Evolutionary conservation across 2,888 invertebrate genomes (phyloP), one percentile per base, ranked within the genome.

Genomic region (Muschampia plurimacula): DNA sequence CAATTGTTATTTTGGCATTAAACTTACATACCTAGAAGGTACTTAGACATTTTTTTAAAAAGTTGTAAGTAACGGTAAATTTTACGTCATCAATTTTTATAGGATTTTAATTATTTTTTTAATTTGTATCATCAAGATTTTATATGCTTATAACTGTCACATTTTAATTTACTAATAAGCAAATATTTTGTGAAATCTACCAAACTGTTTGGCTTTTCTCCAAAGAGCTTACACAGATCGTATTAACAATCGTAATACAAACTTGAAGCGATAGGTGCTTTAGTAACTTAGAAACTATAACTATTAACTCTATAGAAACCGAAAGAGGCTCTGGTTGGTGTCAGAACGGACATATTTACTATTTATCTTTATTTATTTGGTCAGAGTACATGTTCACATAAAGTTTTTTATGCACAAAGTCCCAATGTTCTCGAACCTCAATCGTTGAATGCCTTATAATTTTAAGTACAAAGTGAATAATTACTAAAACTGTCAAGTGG

Each of bases 401-500:
- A 70, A 49, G 49, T 71, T 71, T 60, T 82, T 80, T 80, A 82
- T 86, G 89, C 89, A 90, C 88, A 90, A 89, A 88, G 78, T 84
- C 86, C 85, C 85, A 79, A 78, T 77, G 82, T 81, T 83, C 79
- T 83, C 82, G 82, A 80, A 81, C 82, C 81, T 82, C 76, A 82
- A 83, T 85, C 82, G 78, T 86, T 81, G 82, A 82, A 87, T 86
- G 89, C 89, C 89, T 90, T 89, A 84, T 86, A 86, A 83, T 86
- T 86, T 84, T 86, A 86, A 89, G 89, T 91, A 89, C 88, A 89
- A 90, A 88, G 79, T 67, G 57, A 68, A 63, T 67, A 32, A 60
- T 60, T 68, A 44, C 46, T 60, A 64, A 70, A 67, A 59, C 59
- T 73, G 66, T 71, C 49, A 39, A 67, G 73, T 72, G 55, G 70